Percentiles rank a stretch among this genome's conserved stretches.
phyloP scores from a whole-genome alignment of 1,140 invertebrate genomes.

The Araneus ventricosus region DNA sequence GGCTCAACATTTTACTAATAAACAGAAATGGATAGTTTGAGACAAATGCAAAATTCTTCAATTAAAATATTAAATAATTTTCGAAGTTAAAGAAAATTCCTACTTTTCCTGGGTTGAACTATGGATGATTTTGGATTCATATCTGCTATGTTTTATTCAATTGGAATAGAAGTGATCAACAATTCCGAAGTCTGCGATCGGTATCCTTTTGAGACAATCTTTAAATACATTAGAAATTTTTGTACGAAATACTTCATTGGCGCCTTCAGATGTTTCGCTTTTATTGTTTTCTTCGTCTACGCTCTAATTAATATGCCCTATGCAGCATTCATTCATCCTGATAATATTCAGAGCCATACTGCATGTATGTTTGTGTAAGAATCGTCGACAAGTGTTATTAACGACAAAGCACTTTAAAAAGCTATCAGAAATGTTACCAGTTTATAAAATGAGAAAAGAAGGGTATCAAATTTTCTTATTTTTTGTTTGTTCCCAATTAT shows the following conservation, averaged over 20 bases:
- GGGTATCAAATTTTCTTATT: neutral
- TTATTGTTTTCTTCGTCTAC: neutral
- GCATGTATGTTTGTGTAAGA: neutral
- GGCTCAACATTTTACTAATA: no score
- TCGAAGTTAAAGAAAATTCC: no score
- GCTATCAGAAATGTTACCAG: neutral
- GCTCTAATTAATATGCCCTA: neutral
- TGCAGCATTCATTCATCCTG: no score
- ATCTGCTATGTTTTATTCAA: neutral
- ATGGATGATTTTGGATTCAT: neutral
- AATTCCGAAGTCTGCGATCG: neutral
- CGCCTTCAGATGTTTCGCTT: neutral
- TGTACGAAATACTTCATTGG: neutral
- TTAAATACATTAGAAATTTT: neutral
- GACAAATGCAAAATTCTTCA: no score
- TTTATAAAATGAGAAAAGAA: neutral
- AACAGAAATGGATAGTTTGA: no score
- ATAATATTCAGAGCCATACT: neutral
- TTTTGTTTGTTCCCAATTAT: no score
- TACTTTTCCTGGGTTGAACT: neutral
- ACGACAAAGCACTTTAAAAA: neutral
- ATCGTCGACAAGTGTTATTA: neutral
- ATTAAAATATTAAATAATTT: no score
- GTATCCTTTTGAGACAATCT: no score
- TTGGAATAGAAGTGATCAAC: neutral